Percentiles rank a stretch among this genome's conserved stretches.
phyloP scores from a whole-genome alignment of 2,113 vertebrate species.

The Montifringilla adamsi region DNA sequence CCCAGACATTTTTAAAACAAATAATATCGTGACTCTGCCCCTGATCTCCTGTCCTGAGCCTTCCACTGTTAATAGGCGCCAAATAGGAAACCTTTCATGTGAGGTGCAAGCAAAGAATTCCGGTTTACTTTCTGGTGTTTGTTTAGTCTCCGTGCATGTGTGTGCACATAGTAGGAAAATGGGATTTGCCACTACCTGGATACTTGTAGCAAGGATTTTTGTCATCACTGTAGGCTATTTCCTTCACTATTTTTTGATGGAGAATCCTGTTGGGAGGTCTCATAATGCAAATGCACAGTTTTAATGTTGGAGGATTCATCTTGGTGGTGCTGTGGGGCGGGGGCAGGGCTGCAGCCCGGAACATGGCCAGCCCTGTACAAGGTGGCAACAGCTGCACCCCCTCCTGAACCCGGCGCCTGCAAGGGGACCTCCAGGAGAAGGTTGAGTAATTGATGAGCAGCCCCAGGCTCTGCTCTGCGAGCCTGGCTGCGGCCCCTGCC shows the following conservation, averaged over 20 bases:
- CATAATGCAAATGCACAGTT: not conserved
- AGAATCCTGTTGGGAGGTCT: not conserved
- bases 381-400: not conserved
- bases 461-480: not conserved
- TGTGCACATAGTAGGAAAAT: not conserved
- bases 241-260: not conserved
- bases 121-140: not conserved
- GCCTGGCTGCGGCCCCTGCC: not conserved
- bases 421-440: not conserved
- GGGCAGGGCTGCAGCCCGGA: not conserved
- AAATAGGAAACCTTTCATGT: constrained; percentile 23
- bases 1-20: constrained; percentile 23
- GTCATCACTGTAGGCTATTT: not conserved
- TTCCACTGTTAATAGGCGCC: not conserved
- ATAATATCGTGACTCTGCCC: not conserved
- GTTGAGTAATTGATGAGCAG: not conserved
- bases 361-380: not conserved
- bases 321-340: accelerated
- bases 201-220: not conserved
- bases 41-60: not conserved
- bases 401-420: accelerated
- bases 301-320: not conserved
- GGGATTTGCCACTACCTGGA: not conserved
- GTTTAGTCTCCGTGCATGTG: not conserved
- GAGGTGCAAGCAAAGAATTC: not conserved